A percentile compares a stretch with the other conserved stretches of the same genome.
Evolutionary conservation across 2,888 invertebrate genomes (phyloP).

Genomic region (Oxytorus armatus): DNA sequence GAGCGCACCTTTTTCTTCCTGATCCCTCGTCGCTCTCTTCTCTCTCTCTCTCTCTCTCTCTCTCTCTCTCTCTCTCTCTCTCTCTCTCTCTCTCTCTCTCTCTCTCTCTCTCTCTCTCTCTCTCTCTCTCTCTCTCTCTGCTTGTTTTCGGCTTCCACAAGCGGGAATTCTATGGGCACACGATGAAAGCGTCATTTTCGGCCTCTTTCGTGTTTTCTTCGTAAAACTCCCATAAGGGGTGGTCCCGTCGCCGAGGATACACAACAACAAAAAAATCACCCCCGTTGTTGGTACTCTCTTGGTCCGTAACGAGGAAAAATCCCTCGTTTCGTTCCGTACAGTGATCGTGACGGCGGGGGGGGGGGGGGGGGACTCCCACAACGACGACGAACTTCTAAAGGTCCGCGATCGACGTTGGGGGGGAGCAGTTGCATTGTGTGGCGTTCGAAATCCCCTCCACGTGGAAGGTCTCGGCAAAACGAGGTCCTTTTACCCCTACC

Average conservation of each 20-base stretch:
- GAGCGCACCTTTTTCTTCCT: slow-evolving; percentile 63
- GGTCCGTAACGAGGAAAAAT: slow-evolving; percentile 70
- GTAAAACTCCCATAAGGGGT: slow-evolving; percentile 62
- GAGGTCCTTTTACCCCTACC: slow-evolving; percentile 17
- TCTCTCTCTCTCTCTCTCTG: too few species aligned
- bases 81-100: slow-evolving; percentile 49
- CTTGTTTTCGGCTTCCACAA: slow-evolving; percentile 50
- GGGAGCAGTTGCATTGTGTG: slow-evolving; percentile 12
- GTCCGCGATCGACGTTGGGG: not conserved
- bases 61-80: too few species aligned
- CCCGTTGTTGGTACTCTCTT: not conserved
- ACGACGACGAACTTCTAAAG: slow-evolving; percentile 13
- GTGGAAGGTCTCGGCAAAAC: slow-evolving; percentile 14
- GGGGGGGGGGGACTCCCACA: not conserved
- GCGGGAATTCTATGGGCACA: not conserved
- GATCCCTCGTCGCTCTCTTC: slow-evolving; percentile 34
- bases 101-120: slow-evolving; percentile 32
- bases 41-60: too few species aligned
- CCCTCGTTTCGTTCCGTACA: slow-evolving; percentile 4
- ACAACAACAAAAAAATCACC: slow-evolving; percentile 71
- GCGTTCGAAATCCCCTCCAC: slow-evolving; percentile 1
- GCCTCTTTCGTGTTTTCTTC: slow-evolving; percentile 47
- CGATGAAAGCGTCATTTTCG: slow-evolving; percentile 28
- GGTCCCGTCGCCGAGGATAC: slow-evolving; percentile 73
- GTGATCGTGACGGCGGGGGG: too few species aligned